A percentile compares a stretch with the other conserved stretches of the same genome.
Evolutionary conservation across 1,140 invertebrate genomes (phyloP).

Genomic region (Calliphora vicina): DNA sequence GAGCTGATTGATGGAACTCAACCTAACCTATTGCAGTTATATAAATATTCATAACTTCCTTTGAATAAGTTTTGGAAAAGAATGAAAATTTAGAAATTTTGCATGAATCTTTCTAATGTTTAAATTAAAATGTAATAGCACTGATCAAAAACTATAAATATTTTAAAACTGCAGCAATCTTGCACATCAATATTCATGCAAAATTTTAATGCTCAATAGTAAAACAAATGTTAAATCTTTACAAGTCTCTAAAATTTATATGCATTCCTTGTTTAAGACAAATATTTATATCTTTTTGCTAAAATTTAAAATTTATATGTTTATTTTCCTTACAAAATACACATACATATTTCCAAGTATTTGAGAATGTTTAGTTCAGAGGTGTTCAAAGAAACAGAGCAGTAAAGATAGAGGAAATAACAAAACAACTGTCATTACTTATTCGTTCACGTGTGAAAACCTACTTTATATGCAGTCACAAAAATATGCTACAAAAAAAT

Average conservation of each 20-base stretch:
- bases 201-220: no score
- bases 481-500: slow-evolving; percentile 2
- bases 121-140: no score
- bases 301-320: background rate
- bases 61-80: no score
- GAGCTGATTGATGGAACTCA: no score
- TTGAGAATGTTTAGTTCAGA: background rate
- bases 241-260: background rate
- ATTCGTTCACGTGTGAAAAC: slow-evolving; percentile 31
- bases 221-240: background rate
- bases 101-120: no score
- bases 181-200: no score
- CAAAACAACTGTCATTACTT: slow-evolving; percentile 25
- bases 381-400: background rate
- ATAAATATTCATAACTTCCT: no score
- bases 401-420: background rate
- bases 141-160: no score
- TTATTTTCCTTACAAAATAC: background rate
- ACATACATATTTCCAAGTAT: background rate
- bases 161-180: no score
- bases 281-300: background rate
- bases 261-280: background rate
- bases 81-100: no score
- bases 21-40: no score
- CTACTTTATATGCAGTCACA: slow-evolving; percentile 30